Conservation (phyloP, 2,797 vertebrate genomes). For the Muscicapa striata region DNA sequence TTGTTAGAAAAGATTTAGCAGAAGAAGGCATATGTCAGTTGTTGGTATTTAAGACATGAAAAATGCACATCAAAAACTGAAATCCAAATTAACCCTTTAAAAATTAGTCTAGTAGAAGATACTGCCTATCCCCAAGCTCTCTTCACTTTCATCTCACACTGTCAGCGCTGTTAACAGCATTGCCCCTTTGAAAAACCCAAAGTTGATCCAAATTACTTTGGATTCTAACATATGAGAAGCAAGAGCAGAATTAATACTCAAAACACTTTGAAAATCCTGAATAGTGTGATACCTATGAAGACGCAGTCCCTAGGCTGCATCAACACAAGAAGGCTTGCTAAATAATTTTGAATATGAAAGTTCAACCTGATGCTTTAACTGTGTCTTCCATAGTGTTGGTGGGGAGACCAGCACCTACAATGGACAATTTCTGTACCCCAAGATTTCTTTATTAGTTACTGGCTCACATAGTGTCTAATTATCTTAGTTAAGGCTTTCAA, state of each 20-base stretch:
- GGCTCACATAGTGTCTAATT: not conserved
- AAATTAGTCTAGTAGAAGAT: not conserved
- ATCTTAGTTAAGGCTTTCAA: not conserved
- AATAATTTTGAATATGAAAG: not conserved
- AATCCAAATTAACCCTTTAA: not conserved
- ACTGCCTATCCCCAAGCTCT: not conserved
- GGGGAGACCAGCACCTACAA: not conserved
- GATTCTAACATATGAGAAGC: not conserved
- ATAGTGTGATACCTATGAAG: not conserved
- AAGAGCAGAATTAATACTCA: not conserved
- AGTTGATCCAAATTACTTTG: not conserved
- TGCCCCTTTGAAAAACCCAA: not conserved
- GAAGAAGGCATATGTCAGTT: constrained; percentile 1
- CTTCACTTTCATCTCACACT: not conserved
- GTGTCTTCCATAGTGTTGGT: not conserved
- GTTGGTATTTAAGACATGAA: not conserved
- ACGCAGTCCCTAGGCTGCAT: not conserved
- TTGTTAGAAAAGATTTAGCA: constrained; percentile 36
- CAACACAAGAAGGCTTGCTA: not conserved
- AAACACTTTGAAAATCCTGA: not conserved
- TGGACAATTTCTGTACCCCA: not conserved
- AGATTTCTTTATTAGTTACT: not conserved
- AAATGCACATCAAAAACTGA: not conserved
- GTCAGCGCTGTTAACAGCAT: not conserved
- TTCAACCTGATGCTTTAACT: not conserved